A percentile compares a stretch with the other conserved stretches of the same genome.
Conservation (phyloP, 2,113 vertebrate genomes). For the Scomber colias region DNA sequence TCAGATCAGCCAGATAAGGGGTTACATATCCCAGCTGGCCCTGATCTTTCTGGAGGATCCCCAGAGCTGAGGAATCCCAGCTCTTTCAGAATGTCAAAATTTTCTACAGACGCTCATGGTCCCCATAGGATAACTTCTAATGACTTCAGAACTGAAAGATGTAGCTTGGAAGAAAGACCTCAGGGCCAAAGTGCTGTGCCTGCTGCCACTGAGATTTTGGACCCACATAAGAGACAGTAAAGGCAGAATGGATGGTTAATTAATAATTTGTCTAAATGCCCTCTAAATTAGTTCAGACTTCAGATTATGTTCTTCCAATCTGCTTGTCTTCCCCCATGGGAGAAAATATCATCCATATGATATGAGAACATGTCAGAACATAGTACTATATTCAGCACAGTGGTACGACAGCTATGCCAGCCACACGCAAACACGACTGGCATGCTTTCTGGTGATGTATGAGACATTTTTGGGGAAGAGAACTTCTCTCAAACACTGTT, state of each 20-base stretch:
- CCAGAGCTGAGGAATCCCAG: no score
- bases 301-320: conserved; percentile 38
- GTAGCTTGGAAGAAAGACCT: conserved; percentile 23
- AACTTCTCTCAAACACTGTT: conserved; percentile 1
- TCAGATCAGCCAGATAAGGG: no score
- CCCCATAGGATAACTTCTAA: no score
- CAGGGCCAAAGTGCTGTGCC: conserved; percentile 30
- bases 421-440: conserved; percentile 36
- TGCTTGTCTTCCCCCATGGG: conserved; percentile 29
- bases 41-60: no score
- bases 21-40: no score
- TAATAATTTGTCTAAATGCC: conserved; percentile 19
- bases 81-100: no score
- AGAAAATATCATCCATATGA: conserved; percentile 18
- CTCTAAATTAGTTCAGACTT: conserved; percentile 21
- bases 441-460: conserved; percentile 27
- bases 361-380: conserved; percentile 26
- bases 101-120: no score
- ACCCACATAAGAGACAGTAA: conserved; percentile 26
- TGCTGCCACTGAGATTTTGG: conserved; percentile 42
- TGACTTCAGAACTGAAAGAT: conserved; percentile 10
- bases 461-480: conserved; percentile 31
- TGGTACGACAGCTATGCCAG: conserved; percentile 30
- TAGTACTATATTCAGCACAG: conserved; percentile 50
- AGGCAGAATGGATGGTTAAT: conserved; percentile 3